Base-by-base conservation (phyloP, 2,113 vertebrate genomes). In the Saguinus midas region DNA sequence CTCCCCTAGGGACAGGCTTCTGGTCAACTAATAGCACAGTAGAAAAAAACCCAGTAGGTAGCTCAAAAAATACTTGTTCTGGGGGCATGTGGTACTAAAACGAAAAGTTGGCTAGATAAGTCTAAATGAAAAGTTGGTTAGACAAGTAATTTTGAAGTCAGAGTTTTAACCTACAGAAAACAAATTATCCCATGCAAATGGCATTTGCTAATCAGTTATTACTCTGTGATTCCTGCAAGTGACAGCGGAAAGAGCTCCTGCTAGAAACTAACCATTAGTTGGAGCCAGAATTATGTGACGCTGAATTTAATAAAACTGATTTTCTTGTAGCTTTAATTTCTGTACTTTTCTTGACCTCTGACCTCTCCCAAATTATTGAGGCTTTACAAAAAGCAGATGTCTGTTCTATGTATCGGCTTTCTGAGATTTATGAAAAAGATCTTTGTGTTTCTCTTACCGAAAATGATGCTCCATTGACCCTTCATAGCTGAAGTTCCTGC, bases 401-500 rank as follows among this genome's bases (percentile, higher is more conserved):
- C 43, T 3, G 1, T n/a, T 13, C 20, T 29, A 2, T 0, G 4
- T 2, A 52, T 18, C n/a, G n/a, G n/a, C 48, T 21, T 43, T 66
- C 64, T 40, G 21, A 1, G 20, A 68, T 43, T 32, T 45, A 66
- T 23, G 8, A 25, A 29, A 75, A 70, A 48, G 11, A 29, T 13
- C 0, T 29, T 0, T 4, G 48, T 25, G 0, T 21, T 0, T 29
- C 45, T 79, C 98, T 98, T 90, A 99, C 98, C 75, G 5, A 17
- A 88, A 92, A 32, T 1, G 78, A n/a, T 6, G 64, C 27, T 78
- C 87, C 55, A 27, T n/a, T 14, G 83, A 57, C 2, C 0, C 7
- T 1, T 58, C 29, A 5, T 97, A 97, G 58, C 98, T 98, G 1
- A 2, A 18, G 0, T 98, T 98, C 83, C 97, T 97, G 94, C 99